These are phyloP conservation scores for Cynaeus angustus DNA, from an alignment of 2,888 invertebrate species.

Conservation along the genomic window DNA sequence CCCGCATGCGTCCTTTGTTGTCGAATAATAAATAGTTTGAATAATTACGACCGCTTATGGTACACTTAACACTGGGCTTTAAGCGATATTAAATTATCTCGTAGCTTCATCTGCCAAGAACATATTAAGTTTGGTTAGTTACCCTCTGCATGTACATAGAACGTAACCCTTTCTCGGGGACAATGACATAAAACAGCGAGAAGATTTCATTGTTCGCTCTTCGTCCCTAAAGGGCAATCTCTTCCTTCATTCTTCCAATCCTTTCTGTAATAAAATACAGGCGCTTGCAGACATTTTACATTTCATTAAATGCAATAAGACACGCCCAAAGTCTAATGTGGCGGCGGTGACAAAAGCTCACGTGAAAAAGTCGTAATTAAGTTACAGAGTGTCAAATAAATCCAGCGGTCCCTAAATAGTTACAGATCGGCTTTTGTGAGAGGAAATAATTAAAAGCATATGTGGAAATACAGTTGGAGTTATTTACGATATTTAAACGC, in stretches of 20 bases:
- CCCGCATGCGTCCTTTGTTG: conserved; percentile 10
- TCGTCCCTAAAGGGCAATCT: conserved; percentile 62
- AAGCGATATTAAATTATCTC: conserved; percentile 53
- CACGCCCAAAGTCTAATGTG: conserved; percentile 42
- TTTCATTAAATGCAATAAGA: conserved; percentile 62
- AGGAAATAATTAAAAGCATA: conserved; percentile 64
- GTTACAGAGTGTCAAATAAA: conserved; percentile 30
- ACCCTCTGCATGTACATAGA: conserved; percentile 54
- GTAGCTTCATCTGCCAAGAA: conserved; percentile 47
- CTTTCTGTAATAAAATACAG: conserved; percentile 66
- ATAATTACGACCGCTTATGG: conserved; percentile 33
- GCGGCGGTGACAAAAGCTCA: conserved; percentile 37
- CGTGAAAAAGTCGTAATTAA: conserved; percentile 44
- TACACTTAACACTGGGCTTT: conserved; percentile 38
- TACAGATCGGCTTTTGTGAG: conserved; percentile 12
- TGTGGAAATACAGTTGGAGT: conserved; percentile 59
- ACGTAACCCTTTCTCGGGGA: conserved; percentile 57
- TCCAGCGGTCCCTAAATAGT: conserved; percentile 18
- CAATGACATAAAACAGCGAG: conserved; percentile 60
- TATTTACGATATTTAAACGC: conserved; percentile 59
- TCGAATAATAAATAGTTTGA: conserved; percentile 2
- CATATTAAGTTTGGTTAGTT: conserved; percentile 53
- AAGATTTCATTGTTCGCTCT: conserved; percentile 61
- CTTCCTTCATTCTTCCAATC: conserved; percentile 65
- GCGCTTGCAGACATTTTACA: conserved; percentile 66